Conservation (phyloP, 2,797 vertebrate genomes). For the Semotilus atromaculatus region DNA sequence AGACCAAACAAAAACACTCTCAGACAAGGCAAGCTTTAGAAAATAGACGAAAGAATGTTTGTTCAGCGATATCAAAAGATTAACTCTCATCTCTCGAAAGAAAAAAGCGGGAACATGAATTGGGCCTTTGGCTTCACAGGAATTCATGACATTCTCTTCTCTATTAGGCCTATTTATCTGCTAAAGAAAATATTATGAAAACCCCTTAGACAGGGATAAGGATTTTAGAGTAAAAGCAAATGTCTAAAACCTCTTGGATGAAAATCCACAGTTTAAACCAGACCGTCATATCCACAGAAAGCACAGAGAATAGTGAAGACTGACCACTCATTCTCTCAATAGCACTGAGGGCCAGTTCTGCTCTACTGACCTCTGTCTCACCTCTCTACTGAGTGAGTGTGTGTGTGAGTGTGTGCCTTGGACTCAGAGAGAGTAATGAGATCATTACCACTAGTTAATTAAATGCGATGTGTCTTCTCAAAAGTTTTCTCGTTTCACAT, state of each 20-base stretch:
- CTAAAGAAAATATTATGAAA: slow-evolving; percentile 60
- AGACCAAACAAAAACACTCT: slow-evolving; percentile 66
- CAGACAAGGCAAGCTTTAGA: slow-evolving; percentile 55
- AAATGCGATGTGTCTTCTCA: slow-evolving; percentile 81
- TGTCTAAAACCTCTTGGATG: slow-evolving; percentile 27
- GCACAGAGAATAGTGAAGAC: neutral
- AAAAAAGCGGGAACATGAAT: slow-evolving; percentile 53
- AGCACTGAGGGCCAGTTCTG: slow-evolving; percentile 53
- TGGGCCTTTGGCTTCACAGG: slow-evolving; percentile 57
- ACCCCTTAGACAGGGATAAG: slow-evolving; percentile 54
- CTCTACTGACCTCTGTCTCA: slow-evolving; percentile 78
- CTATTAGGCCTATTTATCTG: slow-evolving; percentile 61
- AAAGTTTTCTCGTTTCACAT: slow-evolving; percentile 75
- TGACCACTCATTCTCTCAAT: slow-evolving; percentile 29
- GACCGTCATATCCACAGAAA: neutral
- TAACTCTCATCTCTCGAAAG: slow-evolving; percentile 56
- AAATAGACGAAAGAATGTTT: slow-evolving; percentile 60
- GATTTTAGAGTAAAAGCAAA: slow-evolving; percentile 41
- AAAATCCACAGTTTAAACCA: slow-evolving; percentile 1
- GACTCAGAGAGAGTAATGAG: slow-evolving; percentile 75
- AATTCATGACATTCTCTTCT: slow-evolving; percentile 61
- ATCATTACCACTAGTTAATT: slow-evolving; percentile 86
- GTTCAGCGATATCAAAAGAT: slow-evolving; percentile 61
- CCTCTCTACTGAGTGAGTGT: slow-evolving; percentile 64
- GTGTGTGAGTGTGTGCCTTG: slow-evolving; percentile 27